These are phyloP conservation scores for Neopipo cinnamomea DNA, from an alignment of 2,113 vertebrate genomes.

Conservation along the genomic window DNA sequence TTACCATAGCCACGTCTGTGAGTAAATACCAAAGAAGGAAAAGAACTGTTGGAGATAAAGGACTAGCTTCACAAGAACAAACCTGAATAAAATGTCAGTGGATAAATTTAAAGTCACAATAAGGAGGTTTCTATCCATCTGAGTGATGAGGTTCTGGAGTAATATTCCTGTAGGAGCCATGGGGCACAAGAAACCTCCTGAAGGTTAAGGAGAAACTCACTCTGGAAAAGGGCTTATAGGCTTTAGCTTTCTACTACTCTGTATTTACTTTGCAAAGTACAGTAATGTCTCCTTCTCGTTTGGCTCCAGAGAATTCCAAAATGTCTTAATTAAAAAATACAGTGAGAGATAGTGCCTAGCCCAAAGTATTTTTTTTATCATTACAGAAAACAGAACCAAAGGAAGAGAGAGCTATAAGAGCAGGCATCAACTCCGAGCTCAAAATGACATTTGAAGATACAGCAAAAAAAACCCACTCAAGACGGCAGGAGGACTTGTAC, in stretches of 20 bases:
- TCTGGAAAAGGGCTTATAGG: not conserved
- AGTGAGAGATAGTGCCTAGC: not conserved
- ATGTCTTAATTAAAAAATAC: not conserved
- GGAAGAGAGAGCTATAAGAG: not conserved
- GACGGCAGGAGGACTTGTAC: not conserved
- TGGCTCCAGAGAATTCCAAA: not conserved
- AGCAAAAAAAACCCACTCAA: not conserved
- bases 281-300: not conserved
- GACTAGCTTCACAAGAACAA: not conserved
- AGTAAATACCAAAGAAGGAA: not conserved
- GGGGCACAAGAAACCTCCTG: not conserved
- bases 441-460: not conserved
- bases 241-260: not conserved
- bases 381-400: not conserved
- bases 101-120: not conserved
- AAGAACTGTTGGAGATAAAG: not conserved
- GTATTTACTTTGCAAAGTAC: not conserved
- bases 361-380: not conserved
- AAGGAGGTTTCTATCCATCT: not conserved
- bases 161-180: not conserved
- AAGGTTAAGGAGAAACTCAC: not conserved
- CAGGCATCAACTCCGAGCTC: not conserved
- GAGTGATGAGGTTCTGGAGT: not conserved
- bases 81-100: not conserved
- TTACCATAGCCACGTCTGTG: not conserved